Percentiles rank a stretch among this genome's conserved stretches.
Evolutionary conservation across 2,113 vertebrate genomes (phyloP).

Genomic region (Plotosus lineatus): DNA sequence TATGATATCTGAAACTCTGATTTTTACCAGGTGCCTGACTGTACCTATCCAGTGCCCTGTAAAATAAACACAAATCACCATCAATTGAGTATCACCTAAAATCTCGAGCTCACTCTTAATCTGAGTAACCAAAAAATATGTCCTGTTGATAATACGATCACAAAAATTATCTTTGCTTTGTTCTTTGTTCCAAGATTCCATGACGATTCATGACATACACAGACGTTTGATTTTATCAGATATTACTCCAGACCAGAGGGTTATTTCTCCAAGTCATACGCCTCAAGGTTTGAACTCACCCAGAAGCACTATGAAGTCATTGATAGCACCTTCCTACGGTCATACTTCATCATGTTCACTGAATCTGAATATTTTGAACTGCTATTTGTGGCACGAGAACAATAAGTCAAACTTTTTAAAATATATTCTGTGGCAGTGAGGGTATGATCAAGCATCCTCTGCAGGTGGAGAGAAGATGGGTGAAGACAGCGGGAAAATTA

Average conservation of each 20-base stretch:
- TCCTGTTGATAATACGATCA: background rate
- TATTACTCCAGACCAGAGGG: background rate
- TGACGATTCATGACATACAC: too few relatives aligned
- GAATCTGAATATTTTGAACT: background rate
- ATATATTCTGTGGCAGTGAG: too few relatives aligned
- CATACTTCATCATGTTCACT: background rate
- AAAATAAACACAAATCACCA: background rate
- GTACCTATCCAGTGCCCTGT: background rate
- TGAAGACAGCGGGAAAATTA: too few relatives aligned
- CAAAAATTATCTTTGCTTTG: background rate
- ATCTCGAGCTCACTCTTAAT: background rate
- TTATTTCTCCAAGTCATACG: background rate
- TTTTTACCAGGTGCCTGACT: background rate
- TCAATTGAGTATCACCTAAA: background rate
- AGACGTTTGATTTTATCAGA: background rate
- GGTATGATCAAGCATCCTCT: too few relatives aligned
- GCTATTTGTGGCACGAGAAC: background rate
- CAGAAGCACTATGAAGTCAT: background rate
- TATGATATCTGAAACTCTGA: background rate
- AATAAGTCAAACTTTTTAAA: too few relatives aligned
- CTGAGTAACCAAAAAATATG: background rate
- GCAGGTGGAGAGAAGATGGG: too few relatives aligned
- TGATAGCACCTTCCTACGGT: background rate
- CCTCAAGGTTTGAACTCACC: background rate
- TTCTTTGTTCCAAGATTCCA: background rate